Base-by-base conservation (phyloP, 2,113 vertebrate genomes). In the Thryonomys swinderianus region DNA sequence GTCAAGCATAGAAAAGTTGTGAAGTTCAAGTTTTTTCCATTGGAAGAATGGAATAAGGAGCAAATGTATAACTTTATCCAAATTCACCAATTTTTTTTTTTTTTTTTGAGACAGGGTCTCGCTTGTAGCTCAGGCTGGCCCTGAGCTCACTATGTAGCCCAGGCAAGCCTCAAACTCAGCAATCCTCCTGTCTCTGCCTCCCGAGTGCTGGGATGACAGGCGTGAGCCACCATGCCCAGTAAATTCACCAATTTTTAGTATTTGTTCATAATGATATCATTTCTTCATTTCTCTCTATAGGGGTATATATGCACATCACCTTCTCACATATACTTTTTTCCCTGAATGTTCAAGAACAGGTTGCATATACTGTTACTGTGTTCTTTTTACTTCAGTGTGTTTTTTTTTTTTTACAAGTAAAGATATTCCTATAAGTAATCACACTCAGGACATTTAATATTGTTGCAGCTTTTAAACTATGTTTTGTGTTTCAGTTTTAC, bases 401-500 rank as follows among this genome's bases (percentile, higher is more conserved):
- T 10, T 51, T 51, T 51, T 53, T 18, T 74, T 94, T 95, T 86
- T 61, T 73, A 79, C 94, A 83, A 48, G 64, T 59, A 9, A 67
- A 17, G 30, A 25, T 78, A 34, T 93, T 80, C 45, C 17, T 74
- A 85, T 55, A 81, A 79, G 69, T 79, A 48, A 40, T 64, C 16
- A 62, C 17, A 20, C 34, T 4, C 42, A 76, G 25, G 57, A 88
- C 40, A 51, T 89, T 57, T 83, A 64, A n/a, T 42, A 48, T 30
- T 67, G 62, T 42, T n/a, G 86, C 21, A 51, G 3, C 69, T 45
- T 45, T 85, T 66, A 84, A 73, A 91, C 40, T 30, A 59, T 12
- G 61, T 18, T 51, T 13, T 14, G 4, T 87, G 12, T 86, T 83
- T 21, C 61, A 71, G 0, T 42, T 86, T 71, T 85, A 10, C 64